Percentiles rank a stretch among this genome's conserved stretches.
phyloP scores from a whole-genome alignment of 2,888 invertebrate species.

The Muschampia staudingeri region DNA sequence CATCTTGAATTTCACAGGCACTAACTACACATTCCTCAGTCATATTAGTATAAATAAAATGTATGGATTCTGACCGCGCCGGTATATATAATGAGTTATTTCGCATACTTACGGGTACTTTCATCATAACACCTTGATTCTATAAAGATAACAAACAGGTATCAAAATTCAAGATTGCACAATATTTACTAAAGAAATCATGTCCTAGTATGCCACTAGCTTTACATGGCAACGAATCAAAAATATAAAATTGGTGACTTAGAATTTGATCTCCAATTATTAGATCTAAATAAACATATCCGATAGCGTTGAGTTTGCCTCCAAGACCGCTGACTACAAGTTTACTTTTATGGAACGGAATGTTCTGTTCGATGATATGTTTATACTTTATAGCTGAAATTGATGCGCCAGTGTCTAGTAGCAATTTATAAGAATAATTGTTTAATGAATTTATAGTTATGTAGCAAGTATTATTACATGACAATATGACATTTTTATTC shows the following conservation, averaged over 20 bases:
- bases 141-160: not conserved
- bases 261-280: not conserved
- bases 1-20: constrained; percentile 29
- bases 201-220: constrained; percentile 14
- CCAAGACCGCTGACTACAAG: constrained; percentile 1
- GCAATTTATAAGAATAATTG: not conserved
- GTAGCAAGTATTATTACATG: not conserved
- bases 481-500: constrained; percentile 12
- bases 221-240: constrained; percentile 24
- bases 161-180: not conserved
- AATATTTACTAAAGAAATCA: constrained; percentile 30
- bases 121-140: not conserved
- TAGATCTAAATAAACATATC: constrained; percentile 6
- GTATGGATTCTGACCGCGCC: constrained; percentile 35
- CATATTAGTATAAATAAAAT: constrained; percentile 32
- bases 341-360: not conserved
- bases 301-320: constrained; percentile 1
- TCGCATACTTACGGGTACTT: not conserved
- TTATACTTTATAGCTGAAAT: constrained; percentile 9
- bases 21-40: constrained; percentile 41
- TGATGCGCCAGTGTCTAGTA: constrained; percentile 3
- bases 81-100: constrained; percentile 19
- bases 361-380: not conserved
- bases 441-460: not conserved
- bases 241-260: not conserved